Base-by-base conservation (phyloP, 2,113 vertebrate species). In the Dolichotis patagonum region DNA sequence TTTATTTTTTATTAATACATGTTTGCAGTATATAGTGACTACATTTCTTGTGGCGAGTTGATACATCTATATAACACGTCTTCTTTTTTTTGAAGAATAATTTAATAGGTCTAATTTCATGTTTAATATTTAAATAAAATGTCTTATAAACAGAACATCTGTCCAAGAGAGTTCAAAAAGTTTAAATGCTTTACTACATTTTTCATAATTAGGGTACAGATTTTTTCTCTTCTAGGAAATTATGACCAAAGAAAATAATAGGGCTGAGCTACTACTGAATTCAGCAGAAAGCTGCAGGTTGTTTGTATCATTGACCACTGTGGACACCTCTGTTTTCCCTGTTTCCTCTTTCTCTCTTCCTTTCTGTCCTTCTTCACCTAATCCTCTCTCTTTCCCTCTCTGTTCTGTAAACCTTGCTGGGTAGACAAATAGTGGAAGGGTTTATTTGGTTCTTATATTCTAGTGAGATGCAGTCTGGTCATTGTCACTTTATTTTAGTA, bases 151-250 rank as follows among this genome's bases (percentile, higher is more conserved):
- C 56, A 67, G n/a, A 86, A 81, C 71, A 81, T 8, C 5, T 46
- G 20, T 58, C 43, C 62, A 16, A 71, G 52, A 19, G 56, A 77
- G 12, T 10, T 7, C 38, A 58, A 77, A 89, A 89, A 28, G 11
- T 95, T 91, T 86, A 83, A 63, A 46, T 86, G 7, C 62, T 6
- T 78, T 60, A 28, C 41, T 90, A 80, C 10, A 86, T 90, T 94
- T 96, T 90, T 77, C 46, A 69, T 63, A 52, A 85, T 78, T 56
- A 85, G 19, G 22, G 19, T 60, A 2, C 71, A 91, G 24, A 56
- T 49, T 86, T 95, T 46, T 90, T 95, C 58, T 69, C 56, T 83
- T 96, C 94, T 92, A 49, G 87, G 54, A 89, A 95, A 91, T 88
- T 58, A 78, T 63, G 49, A 65, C 54, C 56, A 88, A 93, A 41